phyloP scores from a whole-genome alignment of 2,797 vertebrate genomes.

The Bradypus variegatus region DNA sequence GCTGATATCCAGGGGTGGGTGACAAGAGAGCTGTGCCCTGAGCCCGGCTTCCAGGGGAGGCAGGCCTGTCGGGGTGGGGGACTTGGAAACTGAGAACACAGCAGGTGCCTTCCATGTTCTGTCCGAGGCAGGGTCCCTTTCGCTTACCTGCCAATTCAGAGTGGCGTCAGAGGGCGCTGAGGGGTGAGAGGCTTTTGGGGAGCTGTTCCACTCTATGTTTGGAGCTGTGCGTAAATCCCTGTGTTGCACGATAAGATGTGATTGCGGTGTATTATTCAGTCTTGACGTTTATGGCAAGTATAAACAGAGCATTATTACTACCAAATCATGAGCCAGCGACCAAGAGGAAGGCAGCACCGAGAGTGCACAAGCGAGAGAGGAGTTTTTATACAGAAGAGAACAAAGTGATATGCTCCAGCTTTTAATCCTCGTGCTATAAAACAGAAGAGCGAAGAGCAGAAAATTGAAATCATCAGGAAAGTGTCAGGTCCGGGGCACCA shows the following conservation, averaged over 20 bases:
- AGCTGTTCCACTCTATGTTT: not conserved
- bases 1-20: not conserved
- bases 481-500: slow-evolving; percentile 76
- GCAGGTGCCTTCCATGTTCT: rapidly evolving
- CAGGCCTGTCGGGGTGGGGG: rapidly evolving
- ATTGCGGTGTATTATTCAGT: slow-evolving; percentile 30
- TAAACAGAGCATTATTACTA: slow-evolving; percentile 56
- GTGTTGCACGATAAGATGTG: not conserved
- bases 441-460: slow-evolving; percentile 80
- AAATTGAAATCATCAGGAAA: slow-evolving; percentile 84
- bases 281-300: slow-evolving; percentile 56
- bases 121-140: not conserved
- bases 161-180: not conserved
- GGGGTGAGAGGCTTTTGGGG: not conserved
- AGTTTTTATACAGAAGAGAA: slow-evolving; percentile 47
- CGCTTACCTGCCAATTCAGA: not conserved
- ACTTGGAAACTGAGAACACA: not conserved
- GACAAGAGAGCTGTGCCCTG: too few relatives aligned
- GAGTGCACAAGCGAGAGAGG: not conserved
- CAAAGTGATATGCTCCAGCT: slow-evolving; percentile 26
- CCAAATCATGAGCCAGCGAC: slow-evolving; percentile 44
- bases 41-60: not conserved
- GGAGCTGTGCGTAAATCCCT: not conserved
- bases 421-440: slow-evolving; percentile 71
- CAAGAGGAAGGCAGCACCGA: not conserved